These are phyloP conservation scores for Thelaira solivaga DNA, from an alignment of 2,888 invertebrate genomes.

Conservation along the genomic window DNA sequence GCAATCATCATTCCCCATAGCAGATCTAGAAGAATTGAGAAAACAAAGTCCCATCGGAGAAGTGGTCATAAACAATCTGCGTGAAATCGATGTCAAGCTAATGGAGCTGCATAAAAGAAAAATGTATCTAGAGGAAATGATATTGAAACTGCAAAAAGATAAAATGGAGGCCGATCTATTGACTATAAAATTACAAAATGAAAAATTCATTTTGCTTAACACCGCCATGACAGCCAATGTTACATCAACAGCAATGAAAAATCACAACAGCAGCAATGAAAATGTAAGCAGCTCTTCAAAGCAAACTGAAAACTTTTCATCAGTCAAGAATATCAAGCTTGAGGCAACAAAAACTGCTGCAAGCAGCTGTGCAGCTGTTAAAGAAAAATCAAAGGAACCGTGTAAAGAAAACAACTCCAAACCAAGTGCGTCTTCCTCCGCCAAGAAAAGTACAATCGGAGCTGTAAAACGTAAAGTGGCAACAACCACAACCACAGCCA, in stretches of 20 bases:
- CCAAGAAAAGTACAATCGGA: neutral
- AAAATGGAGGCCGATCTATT: constrained; percentile 73
- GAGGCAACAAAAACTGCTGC: no score
- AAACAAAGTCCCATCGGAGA: constrained; percentile 67
- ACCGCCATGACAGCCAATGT: constrained; percentile 67
- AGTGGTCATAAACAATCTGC: constrained; percentile 68
- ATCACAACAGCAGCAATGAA: neutral
- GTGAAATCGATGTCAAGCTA: constrained; percentile 73
- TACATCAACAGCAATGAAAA: constrained; percentile 34
- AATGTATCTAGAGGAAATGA: constrained; percentile 75
- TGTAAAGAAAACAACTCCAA: no score
- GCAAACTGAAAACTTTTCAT: neutral
- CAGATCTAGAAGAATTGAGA: constrained; percentile 64
- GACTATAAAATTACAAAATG: constrained; percentile 73
- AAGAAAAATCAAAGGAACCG: neutral
- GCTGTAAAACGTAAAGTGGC: constrained; percentile 5
- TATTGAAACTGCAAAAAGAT: constrained; percentile 74
- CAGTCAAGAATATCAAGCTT: constrained; percentile 35
- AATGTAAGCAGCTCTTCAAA: neutral
- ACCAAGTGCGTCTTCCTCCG: neutral
- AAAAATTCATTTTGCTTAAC: constrained; percentile 72
- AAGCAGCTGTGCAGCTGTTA: no score
- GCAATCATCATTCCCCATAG: constrained; percentile 57
- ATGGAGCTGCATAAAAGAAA: constrained; percentile 74
- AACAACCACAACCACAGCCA: neutral